phyloP scores from a whole-genome alignment of 2,113 vertebrate species.

The Leptodactylus fuscus region DNA sequence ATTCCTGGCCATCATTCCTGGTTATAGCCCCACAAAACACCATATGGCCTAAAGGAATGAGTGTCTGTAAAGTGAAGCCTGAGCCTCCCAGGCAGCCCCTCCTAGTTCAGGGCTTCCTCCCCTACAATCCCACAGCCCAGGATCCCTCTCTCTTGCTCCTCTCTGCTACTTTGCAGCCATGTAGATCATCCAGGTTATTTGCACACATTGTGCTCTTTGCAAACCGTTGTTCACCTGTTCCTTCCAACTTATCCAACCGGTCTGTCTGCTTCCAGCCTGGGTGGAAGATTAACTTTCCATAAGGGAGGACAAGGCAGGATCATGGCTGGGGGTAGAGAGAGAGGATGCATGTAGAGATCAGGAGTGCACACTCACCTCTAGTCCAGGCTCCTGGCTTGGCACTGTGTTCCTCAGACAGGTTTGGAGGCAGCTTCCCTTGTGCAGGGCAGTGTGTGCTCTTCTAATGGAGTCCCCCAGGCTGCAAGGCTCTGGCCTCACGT shows the following conservation, averaged over 20 bases:
- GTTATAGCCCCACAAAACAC: background rate
- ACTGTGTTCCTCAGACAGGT: background rate
- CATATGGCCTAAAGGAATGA: background rate
- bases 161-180: background rate
- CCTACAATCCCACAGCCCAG: background rate
- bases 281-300: constrained; percentile 1
- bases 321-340: background rate
- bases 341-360: background rate
- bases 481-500: constrained; percentile 39
- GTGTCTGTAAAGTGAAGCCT: background rate
- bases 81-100: constrained; percentile 13
- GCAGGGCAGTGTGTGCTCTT: background rate
- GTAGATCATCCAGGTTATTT: constrained; percentile 17
- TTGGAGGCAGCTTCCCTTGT: background rate
- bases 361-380: constrained; percentile 34
- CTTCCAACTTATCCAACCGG: constrained; percentile 42
- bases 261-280: constrained; percentile 33
- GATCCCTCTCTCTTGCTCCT: background rate
- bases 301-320: background rate
- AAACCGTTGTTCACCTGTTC: constrained; percentile 57
- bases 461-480: constrained; percentile 50
- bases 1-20: background rate
- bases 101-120: constrained; percentile 31
- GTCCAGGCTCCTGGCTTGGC: background rate
- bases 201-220: background rate